A percentile compares a stretch with the other conserved stretches of the same genome.
Conservation (phyloP, 2,888 invertebrate genomes). For the Agriopis leucophaearia region DNA sequence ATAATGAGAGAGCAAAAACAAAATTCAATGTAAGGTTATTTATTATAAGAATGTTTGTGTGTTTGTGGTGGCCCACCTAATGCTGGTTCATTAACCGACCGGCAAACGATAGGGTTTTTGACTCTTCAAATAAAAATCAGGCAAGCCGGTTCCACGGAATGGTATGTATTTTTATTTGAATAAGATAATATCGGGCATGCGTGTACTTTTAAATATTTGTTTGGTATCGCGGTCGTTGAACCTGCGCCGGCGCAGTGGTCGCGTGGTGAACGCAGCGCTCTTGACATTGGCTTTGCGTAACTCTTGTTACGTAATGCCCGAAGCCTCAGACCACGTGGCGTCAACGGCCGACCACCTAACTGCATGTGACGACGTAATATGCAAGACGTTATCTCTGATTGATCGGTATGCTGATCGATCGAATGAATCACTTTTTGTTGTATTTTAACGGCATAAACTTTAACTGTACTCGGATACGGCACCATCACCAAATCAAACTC, state of each 20-base stretch:
- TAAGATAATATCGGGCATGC: slow-evolving; percentile 36
- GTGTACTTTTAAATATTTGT: slow-evolving; percentile 54
- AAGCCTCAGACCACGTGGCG: slow-evolving; percentile 38
- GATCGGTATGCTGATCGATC: slow-evolving; percentile 29
- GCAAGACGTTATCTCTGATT: slow-evolving; percentile 46
- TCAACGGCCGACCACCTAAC: slow-evolving; percentile 31
- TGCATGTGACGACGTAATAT: slow-evolving; percentile 42
- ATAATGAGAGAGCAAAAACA: too few species aligned
- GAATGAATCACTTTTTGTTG: slow-evolving; percentile 48
- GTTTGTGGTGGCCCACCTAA: too few species aligned
- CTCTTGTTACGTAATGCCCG: slow-evolving; percentile 55
- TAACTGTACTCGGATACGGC: slow-evolving; percentile 57
- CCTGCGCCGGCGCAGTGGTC: slow-evolving; percentile 40
- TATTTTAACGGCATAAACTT: slow-evolving; percentile 52
- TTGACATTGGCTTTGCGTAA: slow-evolving; percentile 81
- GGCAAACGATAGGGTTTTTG: slow-evolving; percentile 22
- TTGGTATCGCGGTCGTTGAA: slow-evolving; percentile 71
- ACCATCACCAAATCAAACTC: background rate
- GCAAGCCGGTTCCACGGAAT: slow-evolving; percentile 30
- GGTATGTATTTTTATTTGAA: slow-evolving; percentile 36
- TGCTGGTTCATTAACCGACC: slow-evolving; percentile 32
- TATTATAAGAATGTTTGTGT: too few species aligned
- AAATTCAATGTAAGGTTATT: too few species aligned
- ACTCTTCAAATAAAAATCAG: slow-evolving; percentile 31
- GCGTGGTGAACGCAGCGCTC: slow-evolving; percentile 62